phyloP scores from a whole-genome alignment of 1,140 invertebrate genomes.

The Megathymus violae region DNA sequence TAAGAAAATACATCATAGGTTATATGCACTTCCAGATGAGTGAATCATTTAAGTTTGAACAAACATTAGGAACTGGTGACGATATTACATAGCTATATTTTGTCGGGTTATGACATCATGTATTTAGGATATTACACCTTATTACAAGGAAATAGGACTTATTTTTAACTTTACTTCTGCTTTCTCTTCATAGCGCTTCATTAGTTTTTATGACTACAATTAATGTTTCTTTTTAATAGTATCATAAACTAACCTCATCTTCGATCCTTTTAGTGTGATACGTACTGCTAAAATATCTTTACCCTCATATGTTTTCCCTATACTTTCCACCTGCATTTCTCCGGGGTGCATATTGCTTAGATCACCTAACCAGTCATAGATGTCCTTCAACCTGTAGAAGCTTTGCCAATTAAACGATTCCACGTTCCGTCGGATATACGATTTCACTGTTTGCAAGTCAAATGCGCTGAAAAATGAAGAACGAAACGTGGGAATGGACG shows the following conservation, averaged over 20 bases:
- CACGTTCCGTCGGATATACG: constrained; percentile 61
- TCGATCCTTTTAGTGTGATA: constrained; percentile 73
- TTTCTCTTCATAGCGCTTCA: too few relatives aligned
- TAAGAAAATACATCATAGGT: too few relatives aligned
- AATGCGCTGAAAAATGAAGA: constrained; percentile 51
- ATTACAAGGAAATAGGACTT: too few relatives aligned
- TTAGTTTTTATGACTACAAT: too few relatives aligned
- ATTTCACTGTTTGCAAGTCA: constrained; percentile 62
- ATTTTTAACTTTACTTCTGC: too few relatives aligned
- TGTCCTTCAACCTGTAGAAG: constrained; percentile 77
- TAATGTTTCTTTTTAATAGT: too few relatives aligned
- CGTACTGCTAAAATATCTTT: constrained; percentile 86
- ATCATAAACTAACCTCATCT: constrained; percentile 40
- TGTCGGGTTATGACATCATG: too few relatives aligned
- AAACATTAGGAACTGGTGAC: too few relatives aligned
- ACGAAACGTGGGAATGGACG: constrained; percentile 17
- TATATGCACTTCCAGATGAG: too few relatives aligned
- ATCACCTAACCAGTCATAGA: constrained; percentile 78
- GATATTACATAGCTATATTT: too few relatives aligned
- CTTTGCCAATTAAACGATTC: constrained; percentile 72
- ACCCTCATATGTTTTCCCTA: constrained; percentile 85
- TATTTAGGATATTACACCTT: too few relatives aligned
- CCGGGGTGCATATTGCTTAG: constrained; percentile 61
- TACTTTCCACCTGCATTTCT: constrained; percentile 79
- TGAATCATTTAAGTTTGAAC: too few relatives aligned